phyloP scores from a whole-genome alignment of 1,140 invertebrate species.

The Laupala kohalensis region DNA sequence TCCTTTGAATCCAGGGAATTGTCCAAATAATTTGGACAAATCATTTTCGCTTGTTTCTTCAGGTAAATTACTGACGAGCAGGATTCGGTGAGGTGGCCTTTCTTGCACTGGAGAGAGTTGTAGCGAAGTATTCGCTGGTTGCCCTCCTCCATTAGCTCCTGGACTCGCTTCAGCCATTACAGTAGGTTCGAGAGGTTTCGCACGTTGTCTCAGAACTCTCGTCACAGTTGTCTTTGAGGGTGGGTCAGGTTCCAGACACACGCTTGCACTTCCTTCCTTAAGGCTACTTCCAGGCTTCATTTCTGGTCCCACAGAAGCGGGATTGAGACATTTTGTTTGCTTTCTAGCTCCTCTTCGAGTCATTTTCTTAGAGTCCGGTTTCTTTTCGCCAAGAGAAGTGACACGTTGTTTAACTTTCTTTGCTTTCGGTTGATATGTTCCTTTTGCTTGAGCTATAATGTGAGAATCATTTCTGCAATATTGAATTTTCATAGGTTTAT shows the following conservation, averaged over 20 bases:
- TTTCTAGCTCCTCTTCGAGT: conserved; percentile 27
- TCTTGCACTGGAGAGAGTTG: conserved; percentile 21
- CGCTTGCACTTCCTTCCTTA: too few relatives aligned
- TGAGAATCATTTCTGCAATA: conserved; percentile 36
- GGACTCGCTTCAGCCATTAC: too few relatives aligned
- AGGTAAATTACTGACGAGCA: conserved; percentile 52
- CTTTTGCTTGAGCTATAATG: conserved; percentile 48
- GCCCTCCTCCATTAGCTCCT: background rate
- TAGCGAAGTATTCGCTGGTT: background rate
- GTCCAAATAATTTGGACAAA: conserved; percentile 31
- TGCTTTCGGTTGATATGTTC: conserved; percentile 43
- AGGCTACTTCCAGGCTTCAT: too few relatives aligned
- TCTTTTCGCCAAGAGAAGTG: conserved; percentile 11
- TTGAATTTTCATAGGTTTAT: conserved; percentile 46
- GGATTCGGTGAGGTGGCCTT: conserved; percentile 44
- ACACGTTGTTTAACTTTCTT: conserved; percentile 17
- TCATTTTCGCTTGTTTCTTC: conserved; percentile 49
- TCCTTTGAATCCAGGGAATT: conserved; percentile 38
- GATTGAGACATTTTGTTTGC: background rate
- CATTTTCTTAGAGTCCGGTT: conserved; percentile 19
- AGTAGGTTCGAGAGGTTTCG: too few relatives aligned
- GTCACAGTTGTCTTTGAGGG: too few relatives aligned
- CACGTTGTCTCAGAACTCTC: too few relatives aligned
- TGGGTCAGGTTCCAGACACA: too few relatives aligned
- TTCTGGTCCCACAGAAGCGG: too few relatives aligned